A percentile compares a stretch with the other conserved stretches of the same genome.
Evolutionary conservation across 2,113 vertebrate genomes (phyloP).

Genomic region (Phyllostomus discolor): DNA sequence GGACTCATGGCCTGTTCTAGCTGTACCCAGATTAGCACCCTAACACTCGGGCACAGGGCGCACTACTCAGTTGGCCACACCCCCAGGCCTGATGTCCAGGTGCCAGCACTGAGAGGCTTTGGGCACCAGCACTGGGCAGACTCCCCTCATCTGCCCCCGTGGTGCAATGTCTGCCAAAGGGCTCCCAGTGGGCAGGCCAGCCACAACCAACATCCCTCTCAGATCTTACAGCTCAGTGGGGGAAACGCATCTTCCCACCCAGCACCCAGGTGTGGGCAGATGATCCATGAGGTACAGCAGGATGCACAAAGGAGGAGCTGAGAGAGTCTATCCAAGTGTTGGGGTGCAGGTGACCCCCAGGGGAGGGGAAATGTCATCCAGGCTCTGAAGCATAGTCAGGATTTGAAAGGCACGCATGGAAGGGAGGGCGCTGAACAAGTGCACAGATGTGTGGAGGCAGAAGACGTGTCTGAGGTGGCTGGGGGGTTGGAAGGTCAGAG

Average conservation of each 20-base stretch:
- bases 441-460: neutral
- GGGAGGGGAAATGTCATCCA: neutral
- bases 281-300: neutral
- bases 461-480: neutral
- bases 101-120: neutral
- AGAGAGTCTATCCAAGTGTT: neutral
- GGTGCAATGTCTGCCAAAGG: accelerated
- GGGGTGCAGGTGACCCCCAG: neutral
- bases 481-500: neutral
- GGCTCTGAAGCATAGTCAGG: neutral
- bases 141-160: neutral
- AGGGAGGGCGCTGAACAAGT: neutral
- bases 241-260: neutral
- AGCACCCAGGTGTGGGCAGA: neutral
- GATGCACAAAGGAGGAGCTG: neutral
- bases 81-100: neutral
- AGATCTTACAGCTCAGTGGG: neutral
- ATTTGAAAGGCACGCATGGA: neutral
- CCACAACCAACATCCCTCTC: neutral
- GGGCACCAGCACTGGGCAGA: neutral
- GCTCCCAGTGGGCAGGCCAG: accelerated
- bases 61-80: neutral
- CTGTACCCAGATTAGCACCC: neutral
- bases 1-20: accelerated
- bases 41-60: accelerated